Conservation (phyloP, 2,113 vertebrate species). For the Callithrix jacchus region DNA sequence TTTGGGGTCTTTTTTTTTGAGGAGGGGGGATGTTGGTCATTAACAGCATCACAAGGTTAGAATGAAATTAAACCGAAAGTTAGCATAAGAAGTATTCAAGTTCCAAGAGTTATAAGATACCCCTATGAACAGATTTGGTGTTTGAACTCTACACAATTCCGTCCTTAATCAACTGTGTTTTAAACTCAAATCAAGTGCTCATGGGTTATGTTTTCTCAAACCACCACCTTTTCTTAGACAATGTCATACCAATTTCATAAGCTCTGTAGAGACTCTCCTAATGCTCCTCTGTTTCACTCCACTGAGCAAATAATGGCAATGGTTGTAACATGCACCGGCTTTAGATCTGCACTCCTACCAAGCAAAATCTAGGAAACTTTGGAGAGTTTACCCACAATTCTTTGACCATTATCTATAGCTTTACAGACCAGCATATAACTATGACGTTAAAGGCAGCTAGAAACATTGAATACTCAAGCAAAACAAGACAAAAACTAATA, state of each 20-base stretch:
- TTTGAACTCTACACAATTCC: background rate
- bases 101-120: slow-evolving; percentile 38
- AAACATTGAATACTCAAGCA: background rate
- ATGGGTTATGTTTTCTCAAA: background rate
- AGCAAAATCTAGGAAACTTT: background rate
- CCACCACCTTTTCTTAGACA: background rate
- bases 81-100: slow-evolving; percentile 31
- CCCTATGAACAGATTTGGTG: slow-evolving; percentile 19
- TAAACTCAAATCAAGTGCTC: background rate
- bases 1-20: background rate
- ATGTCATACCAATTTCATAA: background rate
- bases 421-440: background rate
- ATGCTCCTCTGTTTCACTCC: background rate
- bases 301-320: background rate
- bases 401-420: background rate
- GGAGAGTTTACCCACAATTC: background rate
- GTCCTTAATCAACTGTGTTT: background rate
- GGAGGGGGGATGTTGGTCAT: background rate
- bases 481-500: slow-evolving; percentile 30
- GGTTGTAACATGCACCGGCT: background rate
- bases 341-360: background rate
- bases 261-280: background rate
- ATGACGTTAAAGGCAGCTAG: background rate
- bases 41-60: background rate
- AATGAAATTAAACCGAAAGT: slow-evolving; percentile 37